Conservation (phyloP, 2,797 vertebrate genomes). For the Yasuhikotakia modesta region DNA sequence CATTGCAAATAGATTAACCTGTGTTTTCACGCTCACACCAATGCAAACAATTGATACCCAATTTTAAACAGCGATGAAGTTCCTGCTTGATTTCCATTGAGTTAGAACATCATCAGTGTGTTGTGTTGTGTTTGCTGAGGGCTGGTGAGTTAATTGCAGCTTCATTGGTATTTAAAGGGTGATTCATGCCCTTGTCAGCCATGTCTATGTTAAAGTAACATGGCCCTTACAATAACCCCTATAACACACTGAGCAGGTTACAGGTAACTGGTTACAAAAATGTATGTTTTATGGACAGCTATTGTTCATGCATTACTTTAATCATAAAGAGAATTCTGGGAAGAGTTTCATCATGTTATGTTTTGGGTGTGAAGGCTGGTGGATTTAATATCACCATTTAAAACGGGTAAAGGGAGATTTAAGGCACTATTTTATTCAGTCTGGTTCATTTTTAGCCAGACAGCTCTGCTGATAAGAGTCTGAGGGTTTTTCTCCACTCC, state of each 20-base stretch:
- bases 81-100: not conserved
- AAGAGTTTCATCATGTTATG: slow-evolving; percentile 16
- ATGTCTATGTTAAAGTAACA: not conserved
- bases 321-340: slow-evolving; percentile 5
- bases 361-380: slow-evolving; percentile 45
- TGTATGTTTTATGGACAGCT: slow-evolving; percentile 14
- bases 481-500: slow-evolving; percentile 34
- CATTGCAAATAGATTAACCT: not conserved
- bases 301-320: not conserved
- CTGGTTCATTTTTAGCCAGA: slow-evolving; percentile 46
- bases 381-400: not conserved
- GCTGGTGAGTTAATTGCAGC: slow-evolving; percentile 9
- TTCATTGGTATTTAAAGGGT: not conserved
- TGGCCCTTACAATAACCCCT: slow-evolving; percentile 2
- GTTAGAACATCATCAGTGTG: not conserved
- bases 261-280: not conserved
- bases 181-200: not conserved
- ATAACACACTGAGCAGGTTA: slow-evolving; percentile 9
- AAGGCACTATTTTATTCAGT: slow-evolving; percentile 45
- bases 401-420: not conserved
- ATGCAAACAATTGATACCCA: not conserved
- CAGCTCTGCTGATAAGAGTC: slow-evolving; percentile 47
- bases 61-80: not conserved
- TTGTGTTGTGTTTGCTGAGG: slow-evolving; percentile 20
- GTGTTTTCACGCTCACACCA: not conserved